A percentile compares a stretch with the other conserved stretches of the same genome.
These are phyloP conservation scores for Ptyas mucosa DNA, from an alignment of 2,113 vertebrate genomes.

Conservation along the genomic window DNA sequence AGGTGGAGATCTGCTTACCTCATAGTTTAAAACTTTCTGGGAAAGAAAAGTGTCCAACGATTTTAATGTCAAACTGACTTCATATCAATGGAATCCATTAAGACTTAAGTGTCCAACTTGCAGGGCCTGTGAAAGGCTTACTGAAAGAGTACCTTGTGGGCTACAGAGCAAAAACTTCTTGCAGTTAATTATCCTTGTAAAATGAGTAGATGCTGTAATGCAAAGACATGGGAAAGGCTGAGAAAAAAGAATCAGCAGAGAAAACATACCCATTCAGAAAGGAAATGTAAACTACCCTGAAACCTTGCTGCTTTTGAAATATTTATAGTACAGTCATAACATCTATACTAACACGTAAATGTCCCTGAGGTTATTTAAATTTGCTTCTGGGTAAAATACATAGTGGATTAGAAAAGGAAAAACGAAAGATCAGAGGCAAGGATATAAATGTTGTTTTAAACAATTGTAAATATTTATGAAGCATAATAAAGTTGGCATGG, in stretches of 20 bases:
- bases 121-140: not conserved
- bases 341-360: not conserved
- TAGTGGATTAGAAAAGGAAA: not conserved
- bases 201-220: not conserved
- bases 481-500: not conserved
- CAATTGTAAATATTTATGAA: not conserved
- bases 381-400: not conserved
- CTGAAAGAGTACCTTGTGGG: not conserved
- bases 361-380: not conserved
- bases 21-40: not conserved
- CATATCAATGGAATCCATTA: not conserved
- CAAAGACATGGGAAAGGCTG: fast-evolving
- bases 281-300: not conserved
- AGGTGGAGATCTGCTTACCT: not conserved
- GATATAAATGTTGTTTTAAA: not conserved
- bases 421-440: not conserved
- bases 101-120: not conserved
- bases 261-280: not conserved
- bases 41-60: not conserved
- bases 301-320: not conserved
- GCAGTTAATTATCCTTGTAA: fast-evolving
- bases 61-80: not conserved
- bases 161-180: not conserved
- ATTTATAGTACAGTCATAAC: not conserved
- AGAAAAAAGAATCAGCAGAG: not conserved